phyloP scores from a whole-genome alignment of 2,888 invertebrate genomes.

The Aphidius colemani region DNA sequence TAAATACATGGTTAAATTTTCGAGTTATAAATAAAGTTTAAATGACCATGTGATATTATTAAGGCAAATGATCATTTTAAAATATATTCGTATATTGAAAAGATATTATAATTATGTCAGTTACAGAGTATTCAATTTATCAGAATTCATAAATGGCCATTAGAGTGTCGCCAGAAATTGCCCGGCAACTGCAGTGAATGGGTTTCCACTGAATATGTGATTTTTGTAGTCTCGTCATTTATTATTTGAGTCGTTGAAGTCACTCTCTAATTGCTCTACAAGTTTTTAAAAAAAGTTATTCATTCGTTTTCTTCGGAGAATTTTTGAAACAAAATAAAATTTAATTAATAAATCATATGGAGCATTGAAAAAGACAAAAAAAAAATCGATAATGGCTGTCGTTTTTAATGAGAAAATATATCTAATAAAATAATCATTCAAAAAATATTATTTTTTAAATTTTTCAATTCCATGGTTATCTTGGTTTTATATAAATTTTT shows the following conservation, averaged over 20 bases:
- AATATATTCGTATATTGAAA: no score
- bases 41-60: conserved; percentile 40
- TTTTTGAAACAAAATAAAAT: no score
- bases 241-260: neutral
- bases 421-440: neutral
- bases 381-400: no score
- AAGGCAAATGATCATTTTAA: conserved; percentile 35
- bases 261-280: neutral
- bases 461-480: neutral
- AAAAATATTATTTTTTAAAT: neutral
- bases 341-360: no score
- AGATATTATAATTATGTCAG: neutral
- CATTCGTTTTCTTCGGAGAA: no score
- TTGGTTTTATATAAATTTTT: neutral
- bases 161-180: conserved; percentile 45
- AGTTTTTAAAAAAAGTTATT: no score
- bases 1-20: no score
- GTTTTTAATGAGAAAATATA: neutral
- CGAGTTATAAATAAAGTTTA: no score
- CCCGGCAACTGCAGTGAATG: conserved; percentile 47
- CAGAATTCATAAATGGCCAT: conserved; percentile 32
- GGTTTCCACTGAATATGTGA: conserved; percentile 43
- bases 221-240: conserved; percentile 13
- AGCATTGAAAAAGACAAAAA: no score
- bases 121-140: neutral